Evolutionary conservation across 2,113 vertebrate genomes (phyloP).

Genomic region (Clarias macrocephalus): DNA sequence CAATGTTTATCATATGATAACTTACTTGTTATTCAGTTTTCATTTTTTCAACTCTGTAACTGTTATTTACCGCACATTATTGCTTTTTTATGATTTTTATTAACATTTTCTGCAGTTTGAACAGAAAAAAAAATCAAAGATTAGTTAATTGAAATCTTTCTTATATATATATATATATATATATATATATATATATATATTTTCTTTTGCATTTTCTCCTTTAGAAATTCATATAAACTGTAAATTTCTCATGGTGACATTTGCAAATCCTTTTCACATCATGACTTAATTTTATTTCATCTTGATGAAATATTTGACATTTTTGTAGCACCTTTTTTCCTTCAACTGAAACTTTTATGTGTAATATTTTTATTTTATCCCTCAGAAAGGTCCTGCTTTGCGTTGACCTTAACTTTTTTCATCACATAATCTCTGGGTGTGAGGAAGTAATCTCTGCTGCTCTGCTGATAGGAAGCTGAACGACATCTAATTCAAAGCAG

Average conservation of each 20-base stretch:
- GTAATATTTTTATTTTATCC: not conserved
- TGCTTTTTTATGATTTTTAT: not conserved
- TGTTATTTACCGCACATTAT: not conserved
- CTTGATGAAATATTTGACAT: not conserved
- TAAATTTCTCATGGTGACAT: not conserved
- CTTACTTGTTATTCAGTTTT: too few relatives aligned
- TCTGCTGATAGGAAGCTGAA: conserved; percentile 15
- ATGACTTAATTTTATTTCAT: not conserved
- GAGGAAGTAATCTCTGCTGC: not conserved
- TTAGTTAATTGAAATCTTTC: not conserved
- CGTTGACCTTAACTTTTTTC: not conserved
- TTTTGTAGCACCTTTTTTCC: not conserved
- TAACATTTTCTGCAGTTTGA: not conserved
- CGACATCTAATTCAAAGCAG: conserved; percentile 10
- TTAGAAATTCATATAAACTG: not conserved
- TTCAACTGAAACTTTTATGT: not conserved
- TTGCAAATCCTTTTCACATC: not conserved
- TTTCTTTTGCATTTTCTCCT: not conserved
- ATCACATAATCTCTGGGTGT: not conserved
- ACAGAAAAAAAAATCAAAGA: not conserved
- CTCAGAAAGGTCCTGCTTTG: not conserved
- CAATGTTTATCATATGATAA: not conserved
- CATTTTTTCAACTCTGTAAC: not conserved
- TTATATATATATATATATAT: too few relatives aligned
- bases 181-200: too few relatives aligned